Evolutionary conservation across 2,113 vertebrate species (phyloP), one percentile per base, ranked within the genome.

Genomic region (Elanoides forficatus): DNA sequence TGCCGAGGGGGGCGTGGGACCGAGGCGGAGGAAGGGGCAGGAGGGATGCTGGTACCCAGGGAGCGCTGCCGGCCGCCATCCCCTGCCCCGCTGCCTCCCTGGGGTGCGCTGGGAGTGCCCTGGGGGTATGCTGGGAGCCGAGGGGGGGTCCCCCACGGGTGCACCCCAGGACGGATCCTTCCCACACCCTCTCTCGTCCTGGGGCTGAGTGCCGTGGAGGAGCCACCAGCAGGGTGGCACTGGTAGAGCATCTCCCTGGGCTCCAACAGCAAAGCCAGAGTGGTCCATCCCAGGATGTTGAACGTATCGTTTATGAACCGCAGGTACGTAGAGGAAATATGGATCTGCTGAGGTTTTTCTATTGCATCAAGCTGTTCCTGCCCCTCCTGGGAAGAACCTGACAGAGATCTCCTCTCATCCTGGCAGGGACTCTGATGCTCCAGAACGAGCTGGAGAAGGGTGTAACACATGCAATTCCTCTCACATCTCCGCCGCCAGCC

Each of bases 271-370:
- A 1, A 16, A 5, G 17, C 1, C 84, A 29, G 38, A 10, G 25
- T 20, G 25, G 18, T 36, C 65, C 47, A 17, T 20, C 58, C 59
- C n/a, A 25, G 43, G 59, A 5, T 13, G 9, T 1, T 21, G n/a
- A 22, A 5, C 10, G 1, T 8, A 10, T 2, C 6, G 0, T 13
- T 13, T 11, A 8, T 6, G 4, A 63, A 18, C 17, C 4, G 2
- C 20, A 52, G 53, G 25, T 11, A 1, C 1, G 0, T 0, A 22
- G 20, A 30, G 58, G 32, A 55, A 34, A n/a, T 8, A 1, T 0
- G 4, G 25, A 30, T 22, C 21, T 36, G 3, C n/a, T 16, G 80
- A 40, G 66, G 2, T 7, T n/a, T 15, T 52, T 32, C 45, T 38
- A 1, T 23, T 25, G 55, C 36, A 43, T 48, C 34, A 26, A 9